Evolutionary conservation across 2,797 vertebrate species (phyloP).

Genomic region (Platalea minor): DNA sequence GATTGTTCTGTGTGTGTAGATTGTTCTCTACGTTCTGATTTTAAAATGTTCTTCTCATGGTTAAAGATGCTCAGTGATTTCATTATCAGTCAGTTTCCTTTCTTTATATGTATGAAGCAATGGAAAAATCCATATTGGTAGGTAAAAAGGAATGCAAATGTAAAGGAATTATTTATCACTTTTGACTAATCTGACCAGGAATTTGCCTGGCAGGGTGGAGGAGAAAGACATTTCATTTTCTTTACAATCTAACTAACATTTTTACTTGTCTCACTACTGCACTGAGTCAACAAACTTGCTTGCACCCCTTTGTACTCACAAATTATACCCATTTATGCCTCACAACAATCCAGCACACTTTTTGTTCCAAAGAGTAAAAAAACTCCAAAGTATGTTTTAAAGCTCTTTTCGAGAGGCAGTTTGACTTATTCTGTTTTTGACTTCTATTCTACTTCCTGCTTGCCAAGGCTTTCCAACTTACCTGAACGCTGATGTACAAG

Average conservation of each 20-base stretch:
- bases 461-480: not conserved
- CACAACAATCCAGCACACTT: not conserved
- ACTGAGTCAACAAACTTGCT: not conserved
- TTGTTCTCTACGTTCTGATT: not conserved
- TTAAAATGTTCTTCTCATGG: not conserved
- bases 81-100: not conserved
- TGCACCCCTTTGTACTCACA: not conserved
- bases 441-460: not conserved
- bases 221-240: not conserved
- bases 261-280: not conserved
- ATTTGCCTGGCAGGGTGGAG: fast-evolving
- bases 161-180: not conserved
- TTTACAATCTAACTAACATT: not conserved
- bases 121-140: not conserved
- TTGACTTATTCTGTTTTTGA: not conserved
- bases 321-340: not conserved
- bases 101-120: not conserved
- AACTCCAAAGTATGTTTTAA: not conserved
- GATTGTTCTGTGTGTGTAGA: not conserved
- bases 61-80: not conserved
- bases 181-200: not conserved
- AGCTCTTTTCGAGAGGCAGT: not conserved
- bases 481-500: not conserved
- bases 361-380: not conserved
- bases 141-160: not conserved